phyloP scores from a whole-genome alignment of 2,888 invertebrate species.

The Oxyscelio sp. region DNA sequence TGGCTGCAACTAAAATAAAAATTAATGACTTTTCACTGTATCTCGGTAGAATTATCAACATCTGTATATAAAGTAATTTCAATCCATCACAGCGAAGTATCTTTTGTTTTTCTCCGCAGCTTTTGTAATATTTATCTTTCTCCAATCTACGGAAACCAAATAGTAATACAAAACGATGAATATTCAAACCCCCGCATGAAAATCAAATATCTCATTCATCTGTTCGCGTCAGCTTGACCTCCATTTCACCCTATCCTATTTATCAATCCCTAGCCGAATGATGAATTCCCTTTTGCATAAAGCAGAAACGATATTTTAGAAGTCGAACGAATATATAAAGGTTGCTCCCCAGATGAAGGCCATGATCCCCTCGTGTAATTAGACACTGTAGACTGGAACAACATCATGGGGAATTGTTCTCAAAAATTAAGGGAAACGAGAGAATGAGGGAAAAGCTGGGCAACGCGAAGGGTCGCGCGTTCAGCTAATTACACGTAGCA shows the following conservation, averaged over 20 bases:
- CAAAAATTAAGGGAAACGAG: constrained; percentile 87
- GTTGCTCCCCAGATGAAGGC: constrained; percentile 45
- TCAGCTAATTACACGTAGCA: constrained; percentile 85
- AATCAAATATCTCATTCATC: constrained; percentile 25
- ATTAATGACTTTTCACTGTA: background rate
- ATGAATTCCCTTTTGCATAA: constrained; percentile 68
- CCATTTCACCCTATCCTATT: constrained; percentile 71
- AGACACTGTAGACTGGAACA: constrained; percentile 87
- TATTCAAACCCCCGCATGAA: constrained; percentile 38
- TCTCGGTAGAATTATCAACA: background rate
- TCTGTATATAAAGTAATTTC: constrained; percentile 53
- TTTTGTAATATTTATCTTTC: constrained; percentile 2
- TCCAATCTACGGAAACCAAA: background rate
- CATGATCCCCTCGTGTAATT: constrained; percentile 83
- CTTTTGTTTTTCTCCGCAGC: constrained; percentile 1
- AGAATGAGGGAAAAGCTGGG: constrained; percentile 81
- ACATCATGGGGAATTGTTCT: constrained; percentile 85
- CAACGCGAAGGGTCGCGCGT: constrained; percentile 80
- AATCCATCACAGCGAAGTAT: background rate
- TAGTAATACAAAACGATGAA: constrained; percentile 26
- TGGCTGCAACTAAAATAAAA: background rate
- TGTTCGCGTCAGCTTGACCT: constrained; percentile 54
- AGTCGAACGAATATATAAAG: constrained; percentile 7
- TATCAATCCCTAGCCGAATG: constrained; percentile 59
- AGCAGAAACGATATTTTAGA: constrained; percentile 55